Percentiles rank a stretch among this genome's conserved stretches.
phyloP scores from a whole-genome alignment of 2,113 vertebrate genomes.

The Pionites leucogaster region DNA sequence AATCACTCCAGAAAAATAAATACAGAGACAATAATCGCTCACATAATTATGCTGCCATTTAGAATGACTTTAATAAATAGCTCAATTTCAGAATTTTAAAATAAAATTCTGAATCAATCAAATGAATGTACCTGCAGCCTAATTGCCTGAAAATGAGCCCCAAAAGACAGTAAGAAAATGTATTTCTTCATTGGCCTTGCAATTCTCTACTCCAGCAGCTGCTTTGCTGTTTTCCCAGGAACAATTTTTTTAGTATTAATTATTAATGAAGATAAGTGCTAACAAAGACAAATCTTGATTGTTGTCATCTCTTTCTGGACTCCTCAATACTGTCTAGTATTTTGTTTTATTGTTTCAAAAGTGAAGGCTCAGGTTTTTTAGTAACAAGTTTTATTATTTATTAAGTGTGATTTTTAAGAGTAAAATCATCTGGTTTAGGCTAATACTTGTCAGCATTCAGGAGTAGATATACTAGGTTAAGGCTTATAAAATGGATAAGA shows the following conservation, averaged over 20 bases:
- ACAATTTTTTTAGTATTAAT: neutral
- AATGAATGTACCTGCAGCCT: slow-evolving; percentile 24
- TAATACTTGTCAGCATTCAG: neutral
- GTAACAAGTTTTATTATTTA: neutral
- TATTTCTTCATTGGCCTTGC: neutral
- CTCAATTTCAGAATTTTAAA: slow-evolving; percentile 19
- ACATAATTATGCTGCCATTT: slow-evolving; percentile 50
- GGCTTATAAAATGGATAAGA: neutral
- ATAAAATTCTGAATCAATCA: neutral
- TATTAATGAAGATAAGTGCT: neutral
- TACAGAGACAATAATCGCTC: slow-evolving; percentile 50
- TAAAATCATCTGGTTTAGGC: neutral
- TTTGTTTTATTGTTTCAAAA: neutral
- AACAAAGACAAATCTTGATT: neutral
- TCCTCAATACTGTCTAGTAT: neutral
- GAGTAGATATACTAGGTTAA: neutral
- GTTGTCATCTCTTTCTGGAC: neutral
- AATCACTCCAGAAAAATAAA: slow-evolving; percentile 61
- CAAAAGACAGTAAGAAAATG: slow-evolving; percentile 2
- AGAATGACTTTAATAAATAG: slow-evolving; percentile 47
- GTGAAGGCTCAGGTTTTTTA: neutral
- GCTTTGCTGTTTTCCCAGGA: neutral
- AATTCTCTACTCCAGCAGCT: neutral
- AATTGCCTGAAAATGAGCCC: slow-evolving; percentile 52
- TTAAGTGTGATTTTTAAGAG: neutral